Percentiles rank a stretch among this genome's conserved stretches.
phyloP scores from a whole-genome alignment of 1,140 invertebrate genomes.

The Bombus picipes region DNA sequence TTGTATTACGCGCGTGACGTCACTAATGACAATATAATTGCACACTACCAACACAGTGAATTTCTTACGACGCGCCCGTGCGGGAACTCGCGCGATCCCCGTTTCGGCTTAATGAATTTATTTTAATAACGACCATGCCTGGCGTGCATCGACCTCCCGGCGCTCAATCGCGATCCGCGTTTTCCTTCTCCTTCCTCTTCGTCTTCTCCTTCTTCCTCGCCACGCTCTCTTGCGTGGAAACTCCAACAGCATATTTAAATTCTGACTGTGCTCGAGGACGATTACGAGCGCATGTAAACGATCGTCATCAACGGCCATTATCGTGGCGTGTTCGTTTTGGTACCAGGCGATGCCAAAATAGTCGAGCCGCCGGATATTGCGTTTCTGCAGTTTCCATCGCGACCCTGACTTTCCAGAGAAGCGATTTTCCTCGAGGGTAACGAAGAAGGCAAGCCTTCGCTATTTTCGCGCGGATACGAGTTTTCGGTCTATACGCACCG shows the following conservation, averaged over 20 bases:
- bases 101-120: constrained; percentile 69
- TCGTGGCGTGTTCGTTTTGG: constrained; percentile 43
- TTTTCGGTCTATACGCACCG: too few species aligned
- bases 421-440: neutral
- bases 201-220: neutral
- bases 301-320: constrained; percentile 66
- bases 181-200: neutral
- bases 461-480: neutral
- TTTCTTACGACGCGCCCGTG: constrained; percentile 54
- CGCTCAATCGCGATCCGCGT: constrained; percentile 1
- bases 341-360: constrained; percentile 53
- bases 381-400: constrained; percentile 27
- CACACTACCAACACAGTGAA: constrained; percentile 58
- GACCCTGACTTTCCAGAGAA: too few species aligned
- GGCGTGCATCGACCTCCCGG: constrained; percentile 59
- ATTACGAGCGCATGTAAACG: constrained; percentile 65
- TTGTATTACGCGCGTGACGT: constrained; percentile 48
- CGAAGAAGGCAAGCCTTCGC: neutral
- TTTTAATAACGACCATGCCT: constrained; percentile 60
- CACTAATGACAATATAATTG: constrained; percentile 77
- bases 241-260: constrained; percentile 62
- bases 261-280: constrained; percentile 49
- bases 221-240: neutral
- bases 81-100: constrained; percentile 38
- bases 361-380: constrained; percentile 43